These are phyloP conservation scores for Colius striatus DNA, from an alignment of 2,113 vertebrate genomes.

Conservation along the genomic window DNA sequence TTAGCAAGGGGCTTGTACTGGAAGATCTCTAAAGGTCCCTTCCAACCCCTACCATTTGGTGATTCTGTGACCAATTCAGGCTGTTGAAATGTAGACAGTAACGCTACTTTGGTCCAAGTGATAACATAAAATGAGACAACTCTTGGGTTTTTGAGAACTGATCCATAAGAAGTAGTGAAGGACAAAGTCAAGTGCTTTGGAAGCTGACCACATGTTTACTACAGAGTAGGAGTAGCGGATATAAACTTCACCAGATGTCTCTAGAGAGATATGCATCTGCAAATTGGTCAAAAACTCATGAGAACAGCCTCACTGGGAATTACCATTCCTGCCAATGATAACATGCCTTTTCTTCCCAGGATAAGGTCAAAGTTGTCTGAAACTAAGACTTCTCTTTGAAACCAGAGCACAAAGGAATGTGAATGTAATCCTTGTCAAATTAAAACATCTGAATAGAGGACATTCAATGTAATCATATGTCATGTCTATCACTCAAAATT, in stretches of 20 bases:
- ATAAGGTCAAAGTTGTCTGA: background rate
- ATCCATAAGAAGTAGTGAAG: background rate
- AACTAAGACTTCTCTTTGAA: rapidly evolving
- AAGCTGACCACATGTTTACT: background rate
- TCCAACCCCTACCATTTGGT: no score
- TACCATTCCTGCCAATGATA: background rate
- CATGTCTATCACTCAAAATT: background rate
- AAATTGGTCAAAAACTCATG: background rate
- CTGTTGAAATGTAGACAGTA: background rate
- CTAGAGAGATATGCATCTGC: background rate
- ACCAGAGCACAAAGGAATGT: rapidly evolving
- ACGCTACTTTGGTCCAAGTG: background rate
- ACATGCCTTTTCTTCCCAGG: background rate
- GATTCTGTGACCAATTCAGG: background rate
- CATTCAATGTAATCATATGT: background rate
- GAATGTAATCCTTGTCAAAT: background rate
- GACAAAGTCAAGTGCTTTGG: background rate
- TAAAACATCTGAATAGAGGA: background rate
- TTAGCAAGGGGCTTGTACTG: no score
- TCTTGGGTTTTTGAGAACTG: background rate
- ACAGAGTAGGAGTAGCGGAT: background rate
- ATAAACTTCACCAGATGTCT: background rate
- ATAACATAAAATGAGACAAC: background rate
- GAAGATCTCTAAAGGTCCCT: no score
- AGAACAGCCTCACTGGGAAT: rapidly evolving